These are phyloP conservation scores for Whitmania pigra DNA, from an alignment of 1,140 invertebrate species.

Conservation along the genomic window DNA sequence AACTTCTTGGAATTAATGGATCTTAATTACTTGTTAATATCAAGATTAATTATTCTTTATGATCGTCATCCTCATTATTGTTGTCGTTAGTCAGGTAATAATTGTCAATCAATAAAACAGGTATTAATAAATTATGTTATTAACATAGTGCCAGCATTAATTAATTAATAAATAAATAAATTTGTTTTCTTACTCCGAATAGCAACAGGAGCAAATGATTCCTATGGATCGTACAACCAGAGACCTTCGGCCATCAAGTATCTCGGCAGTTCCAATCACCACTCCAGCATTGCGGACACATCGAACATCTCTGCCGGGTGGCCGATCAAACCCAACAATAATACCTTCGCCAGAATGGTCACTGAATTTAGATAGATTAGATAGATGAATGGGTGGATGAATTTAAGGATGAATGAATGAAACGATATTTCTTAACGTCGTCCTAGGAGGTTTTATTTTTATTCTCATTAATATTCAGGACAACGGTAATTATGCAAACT, in stretches of 20 bases:
- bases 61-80: too few species aligned
- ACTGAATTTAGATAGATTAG: not conserved
- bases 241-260: conserved; percentile 18
- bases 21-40: too few species aligned
- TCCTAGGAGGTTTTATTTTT: too few species aligned
- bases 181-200: not conserved
- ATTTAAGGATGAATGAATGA: too few species aligned
- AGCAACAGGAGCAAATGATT: not conserved
- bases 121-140: too few species aligned
- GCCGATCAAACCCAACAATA: conserved; percentile 2
- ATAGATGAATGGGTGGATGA: too few species aligned
- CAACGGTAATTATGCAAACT: not conserved
- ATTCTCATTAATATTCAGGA: too few species aligned
- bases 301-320: not conserved
- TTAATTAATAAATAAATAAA: not conserved
- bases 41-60: too few species aligned
- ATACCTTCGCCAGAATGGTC: not conserved
- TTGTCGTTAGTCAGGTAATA: not conserved
- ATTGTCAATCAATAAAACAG: not conserved
- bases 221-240: conserved; percentile 8
- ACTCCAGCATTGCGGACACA: not conserved
- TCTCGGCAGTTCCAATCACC: not conserved
- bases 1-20: too few species aligned
- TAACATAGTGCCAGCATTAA: too few species aligned
- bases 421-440: too few species aligned